phyloP scores from a whole-genome alignment of 2,888 invertebrate species.

The Drosophila lacicola region DNA sequence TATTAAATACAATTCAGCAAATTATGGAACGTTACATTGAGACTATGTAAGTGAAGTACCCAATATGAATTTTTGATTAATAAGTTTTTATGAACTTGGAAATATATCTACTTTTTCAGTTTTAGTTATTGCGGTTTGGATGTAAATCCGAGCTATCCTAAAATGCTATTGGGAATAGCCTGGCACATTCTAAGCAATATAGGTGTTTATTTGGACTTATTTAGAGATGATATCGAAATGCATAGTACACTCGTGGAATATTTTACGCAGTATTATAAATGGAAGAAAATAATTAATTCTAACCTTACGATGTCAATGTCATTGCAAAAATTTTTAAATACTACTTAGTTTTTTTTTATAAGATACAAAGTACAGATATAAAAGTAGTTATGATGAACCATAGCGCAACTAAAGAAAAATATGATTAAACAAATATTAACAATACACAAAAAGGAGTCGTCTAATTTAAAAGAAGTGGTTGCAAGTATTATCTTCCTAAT shows the following conservation, averaged over 20 bases:
- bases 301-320: constrained; percentile 28
- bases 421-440: no score
- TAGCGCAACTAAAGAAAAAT: no score
- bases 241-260: constrained; percentile 24
- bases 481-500: no score
- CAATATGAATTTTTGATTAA: background rate
- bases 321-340: constrained; percentile 17
- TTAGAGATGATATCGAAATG: constrained; percentile 20
- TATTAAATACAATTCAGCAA: constrained; percentile 12
- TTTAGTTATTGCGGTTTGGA: constrained; percentile 11
- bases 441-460: no score
- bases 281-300: constrained; percentile 40
- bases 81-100: no score
- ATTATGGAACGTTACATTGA: constrained; percentile 25
- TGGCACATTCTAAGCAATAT: constrained; percentile 20
- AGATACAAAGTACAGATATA: no score
- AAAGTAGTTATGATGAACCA: no score
- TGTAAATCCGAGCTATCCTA: constrained; percentile 17
- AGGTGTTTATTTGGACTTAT: background rate
- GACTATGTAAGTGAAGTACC: constrained; percentile 19
- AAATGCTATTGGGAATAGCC: constrained; percentile 20
- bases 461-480: no score
- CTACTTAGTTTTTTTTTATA: background rate
- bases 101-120: background rate
- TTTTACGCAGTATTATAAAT: constrained; percentile 32